These are phyloP conservation scores for Scatophagus argus DNA, from an alignment of 2,113 vertebrate species.

Conservation along the genomic window DNA sequence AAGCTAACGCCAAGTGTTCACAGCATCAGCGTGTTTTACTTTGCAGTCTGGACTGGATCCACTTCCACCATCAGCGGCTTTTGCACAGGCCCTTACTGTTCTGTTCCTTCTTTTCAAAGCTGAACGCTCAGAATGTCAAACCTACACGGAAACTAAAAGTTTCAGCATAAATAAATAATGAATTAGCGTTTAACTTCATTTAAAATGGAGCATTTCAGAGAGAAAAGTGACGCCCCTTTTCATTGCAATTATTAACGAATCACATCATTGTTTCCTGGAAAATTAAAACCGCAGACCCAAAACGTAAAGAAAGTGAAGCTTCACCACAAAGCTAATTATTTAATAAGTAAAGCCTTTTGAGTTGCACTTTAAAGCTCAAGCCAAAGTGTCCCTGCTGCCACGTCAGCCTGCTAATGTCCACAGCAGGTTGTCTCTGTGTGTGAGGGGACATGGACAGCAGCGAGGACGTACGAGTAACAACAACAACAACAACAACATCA, in stretches of 20 bases:
- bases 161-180: background rate
- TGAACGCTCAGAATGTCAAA: background rate
- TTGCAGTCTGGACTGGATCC: no score
- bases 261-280: background rate
- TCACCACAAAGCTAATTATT: no score
- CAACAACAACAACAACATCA: constrained; percentile 58
- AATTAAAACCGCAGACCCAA: no score
- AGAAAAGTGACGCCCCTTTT: background rate
- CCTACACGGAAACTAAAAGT: background rate
- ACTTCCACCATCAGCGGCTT: no score
- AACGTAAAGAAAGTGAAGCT: background rate
- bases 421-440: constrained; percentile 49
- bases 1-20: no score
- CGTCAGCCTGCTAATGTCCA: constrained; percentile 44
- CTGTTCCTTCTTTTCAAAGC: background rate
- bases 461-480: constrained; percentile 49
- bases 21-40: no score
- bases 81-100: background rate
- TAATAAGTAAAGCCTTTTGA: no score
- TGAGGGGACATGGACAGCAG: constrained; percentile 48
- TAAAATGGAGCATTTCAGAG: background rate
- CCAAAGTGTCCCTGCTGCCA: constrained; percentile 15
- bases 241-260: background rate
- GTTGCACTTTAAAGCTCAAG: no score
- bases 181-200: background rate